These are phyloP conservation scores for Endomychus coccineus DNA, from an alignment of 2,888 invertebrate genomes.

Conservation along the genomic window DNA sequence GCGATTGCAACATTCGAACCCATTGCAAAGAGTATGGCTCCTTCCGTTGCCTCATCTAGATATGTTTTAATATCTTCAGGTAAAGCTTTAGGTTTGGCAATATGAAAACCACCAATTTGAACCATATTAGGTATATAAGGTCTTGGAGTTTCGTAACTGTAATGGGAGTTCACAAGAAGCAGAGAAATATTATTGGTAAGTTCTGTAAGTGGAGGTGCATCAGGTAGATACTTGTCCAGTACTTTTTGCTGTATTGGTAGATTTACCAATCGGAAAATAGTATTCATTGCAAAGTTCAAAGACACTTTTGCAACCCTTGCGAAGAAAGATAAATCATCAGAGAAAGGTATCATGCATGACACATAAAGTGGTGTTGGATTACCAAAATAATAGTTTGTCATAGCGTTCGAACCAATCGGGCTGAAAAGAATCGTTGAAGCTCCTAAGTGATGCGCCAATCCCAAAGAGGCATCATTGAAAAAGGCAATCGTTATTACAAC, in stretches of 20 bases:
- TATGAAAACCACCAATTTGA: constrained; percentile 33
- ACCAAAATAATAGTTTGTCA: constrained; percentile 7
- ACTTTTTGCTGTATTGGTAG: constrained; percentile 17
- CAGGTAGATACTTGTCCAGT: constrained; percentile 21
- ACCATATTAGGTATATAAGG: constrained; percentile 34
- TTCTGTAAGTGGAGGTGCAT: constrained; percentile 22
- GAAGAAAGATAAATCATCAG: constrained; percentile 3
- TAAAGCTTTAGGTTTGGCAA: constrained; percentile 23
- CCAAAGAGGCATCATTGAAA: constrained; percentile 29
- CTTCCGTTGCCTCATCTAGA: constrained; percentile 26
- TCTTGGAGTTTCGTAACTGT: constrained; percentile 22
- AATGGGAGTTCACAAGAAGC: constrained; percentile 26
- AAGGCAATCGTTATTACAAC: constrained; percentile 27
- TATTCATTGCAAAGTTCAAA: background rate
- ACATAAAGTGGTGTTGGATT: constrained; percentile 6
- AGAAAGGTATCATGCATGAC: background rate
- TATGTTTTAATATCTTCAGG: constrained; percentile 22
- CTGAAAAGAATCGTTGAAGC: constrained; percentile 27
- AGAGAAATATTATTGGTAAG: constrained; percentile 23
- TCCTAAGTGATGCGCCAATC: constrained; percentile 27
- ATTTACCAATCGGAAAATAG: background rate
- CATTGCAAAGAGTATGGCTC: constrained; percentile 30
- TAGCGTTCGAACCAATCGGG: constrained; percentile 14
- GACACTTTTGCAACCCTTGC: background rate
- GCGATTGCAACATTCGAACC: constrained; percentile 27